Evolutionary conservation across 2,888 invertebrate species (phyloP).

Genomic region (Standfussiana lucernea): DNA sequence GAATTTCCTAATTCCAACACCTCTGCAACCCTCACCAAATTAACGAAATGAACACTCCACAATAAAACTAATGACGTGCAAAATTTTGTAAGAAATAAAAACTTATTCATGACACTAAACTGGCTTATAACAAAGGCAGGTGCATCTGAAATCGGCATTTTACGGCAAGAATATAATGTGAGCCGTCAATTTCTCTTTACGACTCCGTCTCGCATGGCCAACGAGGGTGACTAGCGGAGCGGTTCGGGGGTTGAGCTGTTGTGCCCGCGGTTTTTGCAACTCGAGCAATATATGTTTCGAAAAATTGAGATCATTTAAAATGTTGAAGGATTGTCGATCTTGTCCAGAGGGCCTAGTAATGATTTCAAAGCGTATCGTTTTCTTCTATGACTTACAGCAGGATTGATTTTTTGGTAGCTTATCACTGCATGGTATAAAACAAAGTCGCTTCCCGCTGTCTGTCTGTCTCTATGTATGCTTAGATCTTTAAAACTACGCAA

Average conservation of each 20-base stretch:
- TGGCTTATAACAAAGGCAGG: slow-evolving; percentile 68
- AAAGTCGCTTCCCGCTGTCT: too few relatives aligned
- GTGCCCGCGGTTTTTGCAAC: slow-evolving; percentile 40
- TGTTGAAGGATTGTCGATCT: neutral
- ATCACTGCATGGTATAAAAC: too few relatives aligned
- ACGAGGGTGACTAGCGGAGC: slow-evolving; percentile 71
- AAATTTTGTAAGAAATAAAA: slow-evolving; percentile 65
- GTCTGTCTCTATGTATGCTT: too few relatives aligned
- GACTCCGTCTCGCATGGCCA: slow-evolving; percentile 75
- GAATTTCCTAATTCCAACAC: neutral
- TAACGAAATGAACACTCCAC: slow-evolving; percentile 27
- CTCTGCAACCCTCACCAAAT: neutral
- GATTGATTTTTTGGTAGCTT: too few relatives aligned
- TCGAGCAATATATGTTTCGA: neutral
- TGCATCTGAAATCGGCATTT: slow-evolving; percentile 79
- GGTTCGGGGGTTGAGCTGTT: slow-evolving; percentile 58
- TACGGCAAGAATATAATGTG: slow-evolving; percentile 79
- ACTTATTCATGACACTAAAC: slow-evolving; percentile 51
- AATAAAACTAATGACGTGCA: slow-evolving; percentile 53
- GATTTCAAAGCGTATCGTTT: neutral
- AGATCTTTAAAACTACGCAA: too few relatives aligned
- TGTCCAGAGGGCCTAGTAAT: neutral
- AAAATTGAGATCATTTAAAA: neutral
- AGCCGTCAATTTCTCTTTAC: slow-evolving; percentile 84
- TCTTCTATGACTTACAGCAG: too few relatives aligned